Evolutionary conservation across 2,797 vertebrate genomes (phyloP), one percentile per base, ranked within the genome.

Genomic region (Anabacerthia variegaticeps): DNA sequence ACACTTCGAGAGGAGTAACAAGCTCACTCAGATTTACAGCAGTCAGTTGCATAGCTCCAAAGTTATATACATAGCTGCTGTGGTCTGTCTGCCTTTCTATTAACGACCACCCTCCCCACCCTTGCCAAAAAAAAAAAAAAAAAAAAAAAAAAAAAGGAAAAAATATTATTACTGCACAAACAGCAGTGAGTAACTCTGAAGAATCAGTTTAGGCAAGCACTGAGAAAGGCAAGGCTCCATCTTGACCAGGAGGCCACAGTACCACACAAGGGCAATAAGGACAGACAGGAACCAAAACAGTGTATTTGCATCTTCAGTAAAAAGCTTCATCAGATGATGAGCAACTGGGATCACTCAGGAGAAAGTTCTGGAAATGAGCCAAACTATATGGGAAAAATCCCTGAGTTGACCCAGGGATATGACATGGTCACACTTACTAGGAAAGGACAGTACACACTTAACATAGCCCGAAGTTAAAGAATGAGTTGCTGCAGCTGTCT

Each of bases 381-480:
- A 82, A 63, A 52, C 4, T 14, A 63, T 36, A n/a, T 7, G 58
- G 54, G 41, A 61, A 89, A 90, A 91, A 65, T 14, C 52, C 69
- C 30, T 44, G 49, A 83, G 66, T 3, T 74, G 66, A 88, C 39
- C 72, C 46, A 34, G 30, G 27, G 46, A 78, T 65, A 61, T 0
- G 16, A 78, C 66, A 79, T 0, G 0, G 65, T 74, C 88, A 46
- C 2, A 6, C 41, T 62, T 55, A 39, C 4, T 48, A 81, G 46
- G 54, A 63, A 89, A 92, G 68, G 69, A 88, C 12, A 5, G 41
- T 46, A 62, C 37, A 61, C n/a, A 24, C 22, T 80, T 88, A 46
- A 56, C 22, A 55, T 6, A 61, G 66, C 61, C 88, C 72, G 49
- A 62, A 89, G 65, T 39, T 89, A 79, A 96, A 75, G 73, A 85